These are phyloP conservation scores for Strigamia transsilvanica DNA, from an alignment of 2,888 invertebrate species.

Conservation along the genomic window DNA sequence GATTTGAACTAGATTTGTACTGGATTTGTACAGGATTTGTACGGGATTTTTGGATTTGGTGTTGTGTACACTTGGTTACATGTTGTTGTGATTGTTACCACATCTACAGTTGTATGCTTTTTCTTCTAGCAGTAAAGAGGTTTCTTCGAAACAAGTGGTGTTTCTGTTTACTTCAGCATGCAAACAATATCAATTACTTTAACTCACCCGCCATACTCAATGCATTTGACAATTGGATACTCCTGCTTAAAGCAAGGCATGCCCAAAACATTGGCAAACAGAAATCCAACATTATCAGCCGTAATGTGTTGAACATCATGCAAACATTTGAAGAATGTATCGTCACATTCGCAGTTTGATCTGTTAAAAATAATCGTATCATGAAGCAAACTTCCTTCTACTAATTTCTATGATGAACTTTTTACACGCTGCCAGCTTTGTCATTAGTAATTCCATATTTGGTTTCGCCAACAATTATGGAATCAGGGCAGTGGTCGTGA, in stretches of 20 bases:
- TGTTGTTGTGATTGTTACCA: no score
- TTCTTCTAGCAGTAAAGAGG: no score
- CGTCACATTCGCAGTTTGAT: not conserved
- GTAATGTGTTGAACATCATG: not conserved
- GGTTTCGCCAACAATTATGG: not conserved
- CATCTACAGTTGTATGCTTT: no score
- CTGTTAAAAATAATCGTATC: not conserved
- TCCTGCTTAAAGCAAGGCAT: constrained; percentile 16
- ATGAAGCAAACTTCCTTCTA: no score
- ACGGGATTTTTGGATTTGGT: no score
- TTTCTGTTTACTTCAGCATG: no score
- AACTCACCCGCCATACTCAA: not conserved
- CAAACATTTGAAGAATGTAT: constrained; percentile 5
- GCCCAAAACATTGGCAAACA: not conserved
- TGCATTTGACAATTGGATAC: constrained; percentile 15
- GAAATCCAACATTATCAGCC: constrained; percentile 7
- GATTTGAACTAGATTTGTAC: not conserved
- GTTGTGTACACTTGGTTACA: no score
- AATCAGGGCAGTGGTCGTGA: constrained; percentile 28
- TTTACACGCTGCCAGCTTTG: not conserved
- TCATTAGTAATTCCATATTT: constrained; percentile 12
- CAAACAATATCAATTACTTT: not conserved
- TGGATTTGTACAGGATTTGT: no score
- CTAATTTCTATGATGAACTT: no score
- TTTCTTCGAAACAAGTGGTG: no score